Conservation (phyloP, 2,888 invertebrate genomes). For the Caenorhabditis sp. region DNA sequence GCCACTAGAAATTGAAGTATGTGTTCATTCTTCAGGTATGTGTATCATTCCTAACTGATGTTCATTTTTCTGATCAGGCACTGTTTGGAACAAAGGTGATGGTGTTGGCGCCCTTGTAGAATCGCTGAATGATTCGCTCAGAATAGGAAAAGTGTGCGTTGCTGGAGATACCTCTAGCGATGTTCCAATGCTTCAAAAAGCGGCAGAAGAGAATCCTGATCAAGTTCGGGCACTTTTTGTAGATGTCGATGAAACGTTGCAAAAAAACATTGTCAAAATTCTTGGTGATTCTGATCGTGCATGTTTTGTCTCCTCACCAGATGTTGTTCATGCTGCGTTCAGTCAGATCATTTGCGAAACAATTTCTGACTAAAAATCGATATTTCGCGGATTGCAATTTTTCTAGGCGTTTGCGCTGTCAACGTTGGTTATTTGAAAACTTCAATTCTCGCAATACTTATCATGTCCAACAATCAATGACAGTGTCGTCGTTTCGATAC, state of each 20-base stretch:
- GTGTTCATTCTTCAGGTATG: conserved; percentile 70
- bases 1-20: conserved; percentile 81
- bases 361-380: not conserved
- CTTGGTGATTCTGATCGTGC: conserved; percentile 70
- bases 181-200: conserved; percentile 81
- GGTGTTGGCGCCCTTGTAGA: conserved; percentile 69
- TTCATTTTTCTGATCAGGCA: conserved; percentile 29
- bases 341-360: conserved; percentile 61
- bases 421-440: too few species aligned
- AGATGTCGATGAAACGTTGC: conserved; percentile 68
- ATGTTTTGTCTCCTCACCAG: conserved; percentile 81
- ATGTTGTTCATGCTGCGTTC: conserved; percentile 82
- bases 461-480: conserved; percentile 33
- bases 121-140: conserved; percentile 56
- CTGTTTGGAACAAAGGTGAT: conserved; percentile 72
- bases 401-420: too few species aligned
- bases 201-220: conserved; percentile 75
- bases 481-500: conserved; percentile 25
- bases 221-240: conserved; percentile 74
- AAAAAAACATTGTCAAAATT: conserved; percentile 68
- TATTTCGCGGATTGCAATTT: too few species aligned
- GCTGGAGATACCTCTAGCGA: conserved; percentile 82
- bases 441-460: conserved; percentile 22
- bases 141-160: conserved; percentile 76
- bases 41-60: too few species aligned